Conservation (phyloP, 2,888 invertebrate species). For the Tuberolachnus salignus region DNA sequence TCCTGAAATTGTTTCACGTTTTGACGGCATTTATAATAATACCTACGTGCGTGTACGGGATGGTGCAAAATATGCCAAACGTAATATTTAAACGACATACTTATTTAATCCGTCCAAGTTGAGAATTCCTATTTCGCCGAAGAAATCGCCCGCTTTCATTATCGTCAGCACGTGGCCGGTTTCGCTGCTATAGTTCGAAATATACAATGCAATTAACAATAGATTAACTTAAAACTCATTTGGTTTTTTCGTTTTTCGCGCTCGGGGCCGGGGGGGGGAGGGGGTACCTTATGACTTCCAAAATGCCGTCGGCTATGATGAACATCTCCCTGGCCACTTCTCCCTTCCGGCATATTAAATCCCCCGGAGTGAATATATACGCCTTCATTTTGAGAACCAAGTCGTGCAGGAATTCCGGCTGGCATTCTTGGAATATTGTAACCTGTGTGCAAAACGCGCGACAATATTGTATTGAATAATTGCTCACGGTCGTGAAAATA, state of each 20-base stretch:
- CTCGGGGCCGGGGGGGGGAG: too few species aligned
- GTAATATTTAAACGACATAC: constrained; percentile 69
- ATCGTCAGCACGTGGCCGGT: constrained; percentile 89
- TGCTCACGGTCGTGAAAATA: neutral
- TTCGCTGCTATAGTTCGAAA: constrained; percentile 69
- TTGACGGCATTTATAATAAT: neutral
- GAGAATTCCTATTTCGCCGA: constrained; percentile 95
- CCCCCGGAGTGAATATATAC: constrained; percentile 96
- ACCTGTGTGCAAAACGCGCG: constrained; percentile 71
- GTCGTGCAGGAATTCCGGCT: constrained; percentile 96
- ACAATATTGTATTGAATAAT: neutral
- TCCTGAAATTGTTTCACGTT: constrained; percentile 66
- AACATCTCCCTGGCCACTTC: constrained; percentile 97
- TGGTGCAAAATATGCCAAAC: too few species aligned
- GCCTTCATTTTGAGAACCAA: constrained; percentile 97
- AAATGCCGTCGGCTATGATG: constrained; percentile 95
- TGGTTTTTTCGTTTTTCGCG: too few species aligned
- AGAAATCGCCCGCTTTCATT: constrained; percentile 97
- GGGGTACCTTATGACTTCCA: constrained; percentile 86
- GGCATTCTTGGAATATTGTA: constrained; percentile 95
- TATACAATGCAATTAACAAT: too few species aligned
- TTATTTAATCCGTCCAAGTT: constrained; percentile 95
- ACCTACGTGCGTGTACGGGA: too few species aligned
- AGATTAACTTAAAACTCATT: too few species aligned
- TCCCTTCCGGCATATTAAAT: constrained; percentile 94